A percentile compares a stretch with the other conserved stretches of the same genome.
Conservation (phyloP, 1,140 invertebrate species). For the Lysiphlebus fabarum region DNA sequence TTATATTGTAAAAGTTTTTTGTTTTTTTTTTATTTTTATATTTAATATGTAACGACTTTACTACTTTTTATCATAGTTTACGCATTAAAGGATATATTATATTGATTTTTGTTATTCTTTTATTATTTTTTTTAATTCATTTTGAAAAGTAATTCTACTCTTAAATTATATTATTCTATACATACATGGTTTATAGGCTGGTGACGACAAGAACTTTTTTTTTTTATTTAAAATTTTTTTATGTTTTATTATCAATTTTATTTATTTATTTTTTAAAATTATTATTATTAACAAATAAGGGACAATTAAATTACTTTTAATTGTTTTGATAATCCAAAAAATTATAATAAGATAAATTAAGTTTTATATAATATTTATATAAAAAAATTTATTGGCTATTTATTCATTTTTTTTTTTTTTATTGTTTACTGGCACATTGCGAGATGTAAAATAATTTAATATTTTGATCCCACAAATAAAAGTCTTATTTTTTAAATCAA, state of each 20-base stretch:
- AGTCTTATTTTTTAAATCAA: not conserved
- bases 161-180: conserved; percentile 14
- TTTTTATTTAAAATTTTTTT: not conserved
- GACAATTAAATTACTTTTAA: too few species aligned
- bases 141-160: not conserved
- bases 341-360: too few species aligned
- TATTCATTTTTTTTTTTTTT: too few species aligned
- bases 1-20: conserved; percentile 2
- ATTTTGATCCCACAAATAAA: too few species aligned
- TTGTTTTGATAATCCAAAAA: too few species aligned
- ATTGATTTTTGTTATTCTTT: not conserved
- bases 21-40: not conserved
- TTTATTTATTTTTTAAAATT: not conserved
- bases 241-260: conserved; percentile 1
- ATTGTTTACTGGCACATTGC: too few species aligned
- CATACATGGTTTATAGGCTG: conserved; percentile 19
- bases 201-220: conserved; percentile 19
- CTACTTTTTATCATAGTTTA: conserved; percentile 1
- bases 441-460: too few species aligned
- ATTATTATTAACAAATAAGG: too few species aligned
- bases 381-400: too few species aligned
- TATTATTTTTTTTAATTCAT: not conserved
- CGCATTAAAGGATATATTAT: conserved; percentile 7
- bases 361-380: too few species aligned
- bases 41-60: not conserved